A percentile compares a stretch with the other conserved stretches of the same genome.
Conservation (phyloP, 1,140 invertebrate genomes). For the Zelostemma sp. region DNA sequence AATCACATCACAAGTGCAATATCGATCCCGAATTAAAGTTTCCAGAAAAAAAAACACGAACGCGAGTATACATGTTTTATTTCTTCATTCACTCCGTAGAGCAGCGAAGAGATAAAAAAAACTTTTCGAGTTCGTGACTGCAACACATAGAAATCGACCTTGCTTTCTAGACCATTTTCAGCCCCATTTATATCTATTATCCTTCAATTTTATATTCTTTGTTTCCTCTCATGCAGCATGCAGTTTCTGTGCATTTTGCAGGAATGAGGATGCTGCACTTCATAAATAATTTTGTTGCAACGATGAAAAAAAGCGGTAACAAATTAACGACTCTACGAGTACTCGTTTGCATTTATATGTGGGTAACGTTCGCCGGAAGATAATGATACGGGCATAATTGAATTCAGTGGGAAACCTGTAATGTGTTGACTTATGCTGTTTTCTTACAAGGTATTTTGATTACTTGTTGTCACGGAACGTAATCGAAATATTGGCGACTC, state of each 20-base stretch:
- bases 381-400: not conserved
- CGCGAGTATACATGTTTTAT: too few relatives aligned
- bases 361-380: not conserved
- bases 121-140: slow-evolving; percentile 4
- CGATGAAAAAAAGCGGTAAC: not conserved
- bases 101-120: too few relatives aligned
- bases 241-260: slow-evolving; percentile 7
- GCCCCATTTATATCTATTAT: slow-evolving; percentile 23
- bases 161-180: slow-evolving; percentile 27
- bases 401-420: not conserved
- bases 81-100: too few relatives aligned
- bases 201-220: slow-evolving; percentile 27
- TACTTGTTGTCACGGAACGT: not conserved
- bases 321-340: not conserved
- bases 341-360: not conserved
- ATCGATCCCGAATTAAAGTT: not conserved
- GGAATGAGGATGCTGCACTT: slow-evolving; percentile 14
- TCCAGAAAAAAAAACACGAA: not conserved
- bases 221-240: slow-evolving; percentile 11
- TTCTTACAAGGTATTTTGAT: not conserved
- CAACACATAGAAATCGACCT: slow-evolving; percentile 35
- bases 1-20: slow-evolving; percentile 5
- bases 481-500: not conserved
- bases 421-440: not conserved
- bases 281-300: not conserved